Conservation (phyloP, 2,797 vertebrate species). For the Eremophila alpestris region DNA sequence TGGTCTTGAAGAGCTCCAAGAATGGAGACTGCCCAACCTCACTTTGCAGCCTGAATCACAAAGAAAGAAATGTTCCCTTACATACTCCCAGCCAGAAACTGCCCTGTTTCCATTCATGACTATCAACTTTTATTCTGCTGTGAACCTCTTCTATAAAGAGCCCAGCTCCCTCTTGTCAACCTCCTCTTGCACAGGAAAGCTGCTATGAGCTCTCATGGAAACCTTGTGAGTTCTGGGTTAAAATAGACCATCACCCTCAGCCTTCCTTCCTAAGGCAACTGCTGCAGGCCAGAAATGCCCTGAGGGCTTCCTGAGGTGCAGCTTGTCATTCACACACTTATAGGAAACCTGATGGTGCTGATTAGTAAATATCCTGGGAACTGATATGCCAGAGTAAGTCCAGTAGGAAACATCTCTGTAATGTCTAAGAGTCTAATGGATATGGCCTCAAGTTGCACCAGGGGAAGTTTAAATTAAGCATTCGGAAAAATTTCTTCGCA, state of each 20-base stretch:
- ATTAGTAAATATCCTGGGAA: background rate
- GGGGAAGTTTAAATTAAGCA: background rate
- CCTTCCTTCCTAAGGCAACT: background rate
- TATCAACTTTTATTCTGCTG: background rate
- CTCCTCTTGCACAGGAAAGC: background rate
- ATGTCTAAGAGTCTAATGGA: background rate
- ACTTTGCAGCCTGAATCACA: background rate
- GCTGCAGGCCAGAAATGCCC: background rate
- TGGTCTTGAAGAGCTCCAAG: background rate
- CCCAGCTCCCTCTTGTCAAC: background rate
- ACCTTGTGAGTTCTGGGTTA: background rate
- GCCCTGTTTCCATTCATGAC: background rate
- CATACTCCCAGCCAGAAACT: background rate
- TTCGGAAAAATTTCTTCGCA: background rate
- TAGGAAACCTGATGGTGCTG: accelerated
- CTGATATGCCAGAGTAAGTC: background rate
- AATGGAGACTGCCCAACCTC: background rate
- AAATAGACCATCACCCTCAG: background rate
- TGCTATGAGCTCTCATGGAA: background rate
- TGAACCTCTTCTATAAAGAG: background rate
- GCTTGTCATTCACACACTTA: background rate
- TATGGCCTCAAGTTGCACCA: background rate
- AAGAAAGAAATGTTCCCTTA: background rate
- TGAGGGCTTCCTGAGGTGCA: background rate
- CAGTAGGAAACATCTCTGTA: background rate